Evolutionary conservation across 2,888 invertebrate genomes (phyloP), one percentile per base, ranked within the genome.

Genomic region (Melikaiella ostensackeni): DNA sequence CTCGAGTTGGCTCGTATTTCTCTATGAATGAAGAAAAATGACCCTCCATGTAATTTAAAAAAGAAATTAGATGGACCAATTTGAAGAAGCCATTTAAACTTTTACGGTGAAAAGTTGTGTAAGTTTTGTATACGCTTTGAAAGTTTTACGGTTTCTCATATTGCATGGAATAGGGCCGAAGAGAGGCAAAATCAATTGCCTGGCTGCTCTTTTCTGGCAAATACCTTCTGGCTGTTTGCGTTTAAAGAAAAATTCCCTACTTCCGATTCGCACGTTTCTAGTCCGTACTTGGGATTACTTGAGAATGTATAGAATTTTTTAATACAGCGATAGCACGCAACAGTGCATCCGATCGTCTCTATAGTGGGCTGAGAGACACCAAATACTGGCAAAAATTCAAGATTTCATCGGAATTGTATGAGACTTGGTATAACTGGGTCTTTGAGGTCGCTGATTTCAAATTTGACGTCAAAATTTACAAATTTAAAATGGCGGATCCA

Each of bases 111-210:
- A 70, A 70, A 30, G 27, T 70, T 70, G 50, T n/a, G 30, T n/a
- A 30, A 30, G 46, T 70, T 70, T 50, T 30, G 46, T 46, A n/a
- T 70, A 30, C 30, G 50, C 50, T 50, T 50, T 50, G 33, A 50
- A 50, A 70, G 70, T 70, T 70, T 50, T n/a, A 46, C 30, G 16
- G n/a, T 27, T 35, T 64, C 64, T 66, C 50, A 21, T 33, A 30
- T 70, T 70, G 19, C 50, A 55, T 21, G 50, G 46, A 50, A 70
- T 46, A 70, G 50, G 21, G 9, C 38, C 30, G 50, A 70, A 42
- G 46, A 46, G 50, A 70, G 50, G 50, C n/a, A 70, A 70, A 70
- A 70, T 70, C 70, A 70, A 70, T 70, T 70, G 70, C 30, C 70
- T 50, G 70, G 30, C 5, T 70, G 70, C 33, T 70, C 50, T 50